phyloP scores from a whole-genome alignment of 2,113 vertebrate species.

The Macrotus californicus region DNA sequence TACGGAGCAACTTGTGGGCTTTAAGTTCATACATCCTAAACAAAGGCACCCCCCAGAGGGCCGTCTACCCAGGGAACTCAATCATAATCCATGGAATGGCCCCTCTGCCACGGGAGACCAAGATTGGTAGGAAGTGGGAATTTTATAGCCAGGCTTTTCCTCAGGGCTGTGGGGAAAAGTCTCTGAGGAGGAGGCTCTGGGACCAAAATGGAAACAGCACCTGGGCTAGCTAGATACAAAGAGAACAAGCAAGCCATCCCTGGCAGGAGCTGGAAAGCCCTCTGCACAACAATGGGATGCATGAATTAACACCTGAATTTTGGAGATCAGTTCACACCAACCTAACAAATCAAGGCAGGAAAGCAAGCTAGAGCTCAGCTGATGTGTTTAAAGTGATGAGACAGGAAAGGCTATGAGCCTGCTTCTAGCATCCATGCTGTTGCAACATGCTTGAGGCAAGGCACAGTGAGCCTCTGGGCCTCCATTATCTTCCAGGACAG shows the following conservation, averaged over 20 bases:
- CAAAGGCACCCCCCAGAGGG: not conserved
- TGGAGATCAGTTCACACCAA: not conserved
- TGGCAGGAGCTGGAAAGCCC: not conserved
- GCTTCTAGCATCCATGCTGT: not conserved
- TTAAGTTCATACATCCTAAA: not conserved
- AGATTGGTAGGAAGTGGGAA: not conserved
- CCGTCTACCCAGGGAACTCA: not conserved
- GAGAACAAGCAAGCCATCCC: not conserved
- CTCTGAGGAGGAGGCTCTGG: not conserved
- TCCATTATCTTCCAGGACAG: not conserved
- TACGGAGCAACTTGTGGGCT: not conserved
- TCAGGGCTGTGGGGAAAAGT: not conserved
- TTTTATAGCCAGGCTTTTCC: not conserved
- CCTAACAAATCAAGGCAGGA: not conserved
- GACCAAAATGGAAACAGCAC: not conserved
- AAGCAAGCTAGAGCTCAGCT: not conserved
- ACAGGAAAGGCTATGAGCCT: not conserved
- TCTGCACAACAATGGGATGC: not conserved
- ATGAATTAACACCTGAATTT: not conserved
- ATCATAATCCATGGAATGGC: not conserved
- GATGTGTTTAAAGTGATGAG: not conserved
- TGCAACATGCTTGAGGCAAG: not conserved
- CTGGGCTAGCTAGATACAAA: not conserved
- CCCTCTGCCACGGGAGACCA: not conserved
- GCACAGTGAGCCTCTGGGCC: not conserved